A percentile compares a stretch with the other conserved stretches of the same genome.
These are phyloP conservation scores for Erythrocercus mccallii DNA, from an alignment of 2,113 vertebrate genomes.

Conservation along the genomic window DNA sequence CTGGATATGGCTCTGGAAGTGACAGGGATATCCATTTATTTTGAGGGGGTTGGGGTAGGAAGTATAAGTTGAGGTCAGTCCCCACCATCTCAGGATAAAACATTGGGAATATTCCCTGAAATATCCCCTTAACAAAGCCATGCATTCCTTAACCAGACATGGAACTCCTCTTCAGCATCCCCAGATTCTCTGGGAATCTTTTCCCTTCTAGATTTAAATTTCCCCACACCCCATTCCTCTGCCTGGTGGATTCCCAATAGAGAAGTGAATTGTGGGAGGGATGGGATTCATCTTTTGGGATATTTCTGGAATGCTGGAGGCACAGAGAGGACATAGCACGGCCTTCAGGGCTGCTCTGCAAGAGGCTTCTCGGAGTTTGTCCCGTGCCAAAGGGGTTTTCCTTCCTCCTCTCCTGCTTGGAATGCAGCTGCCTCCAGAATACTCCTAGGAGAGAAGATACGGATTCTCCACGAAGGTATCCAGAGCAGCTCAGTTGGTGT, in stretches of 20 bases:
- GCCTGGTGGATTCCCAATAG: rapidly evolving
- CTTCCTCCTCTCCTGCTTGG: background rate
- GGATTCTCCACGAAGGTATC: background rate
- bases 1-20: background rate
- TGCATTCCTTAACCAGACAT: rapidly evolving
- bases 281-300: background rate
- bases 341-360: background rate
- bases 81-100: background rate
- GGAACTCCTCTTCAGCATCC: background rate
- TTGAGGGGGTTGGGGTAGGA: background rate
- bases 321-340: background rate
- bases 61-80: background rate
- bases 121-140: background rate
- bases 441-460: background rate
- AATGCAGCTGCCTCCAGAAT: background rate
- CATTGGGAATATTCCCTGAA: background rate
- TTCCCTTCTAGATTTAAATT: background rate
- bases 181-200: background rate
- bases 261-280: background rate
- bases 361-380: background rate
- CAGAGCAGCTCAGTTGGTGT: background rate
- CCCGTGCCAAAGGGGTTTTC: background rate
- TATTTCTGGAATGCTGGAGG: background rate
- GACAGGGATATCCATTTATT: background rate
- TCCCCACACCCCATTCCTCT: background rate